These are phyloP conservation scores for Dryococelus australis DNA, from an alignment of 2,888 invertebrate species.

Conservation along the genomic window DNA sequence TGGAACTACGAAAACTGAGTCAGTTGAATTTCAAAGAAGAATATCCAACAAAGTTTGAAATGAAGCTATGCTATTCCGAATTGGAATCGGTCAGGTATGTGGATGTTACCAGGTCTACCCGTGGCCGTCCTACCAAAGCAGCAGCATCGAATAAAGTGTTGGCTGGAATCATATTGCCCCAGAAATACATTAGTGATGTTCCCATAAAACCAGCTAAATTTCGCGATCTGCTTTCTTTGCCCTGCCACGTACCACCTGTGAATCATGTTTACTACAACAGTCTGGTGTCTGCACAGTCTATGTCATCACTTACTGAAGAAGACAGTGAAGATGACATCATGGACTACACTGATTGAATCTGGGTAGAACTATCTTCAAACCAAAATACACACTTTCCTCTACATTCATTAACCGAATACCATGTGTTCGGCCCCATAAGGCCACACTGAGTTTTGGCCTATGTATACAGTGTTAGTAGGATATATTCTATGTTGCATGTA, in stretches of 20 bases:
- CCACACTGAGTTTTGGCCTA: too few relatives aligned
- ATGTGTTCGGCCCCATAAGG: too few relatives aligned
- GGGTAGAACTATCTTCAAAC: too few relatives aligned
- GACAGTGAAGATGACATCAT: neutral
- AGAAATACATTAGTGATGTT: too few relatives aligned
- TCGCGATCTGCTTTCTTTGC: neutral
- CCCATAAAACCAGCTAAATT: too few relatives aligned
- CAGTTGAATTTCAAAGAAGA: neutral
- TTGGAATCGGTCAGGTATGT: neutral
- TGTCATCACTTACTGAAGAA: neutral
- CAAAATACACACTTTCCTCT: too few relatives aligned
- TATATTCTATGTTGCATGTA: too few relatives aligned
- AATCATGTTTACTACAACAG: neutral
- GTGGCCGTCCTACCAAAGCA: neutral
- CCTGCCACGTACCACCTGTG: neutral
- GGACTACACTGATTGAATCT: neutral
- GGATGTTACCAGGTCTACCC: neutral
- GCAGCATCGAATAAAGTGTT: neutral
- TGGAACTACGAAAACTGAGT: neutral
- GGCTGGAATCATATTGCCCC: too few relatives aligned
- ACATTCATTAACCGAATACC: too few relatives aligned
- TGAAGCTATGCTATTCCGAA: neutral
- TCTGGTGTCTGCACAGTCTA: too few relatives aligned
- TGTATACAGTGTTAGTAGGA: too few relatives aligned
- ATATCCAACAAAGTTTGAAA: neutral